Evolutionary conservation across 1,140 invertebrate genomes (phyloP).

Genomic region (Pseudoatta argentina): DNA sequence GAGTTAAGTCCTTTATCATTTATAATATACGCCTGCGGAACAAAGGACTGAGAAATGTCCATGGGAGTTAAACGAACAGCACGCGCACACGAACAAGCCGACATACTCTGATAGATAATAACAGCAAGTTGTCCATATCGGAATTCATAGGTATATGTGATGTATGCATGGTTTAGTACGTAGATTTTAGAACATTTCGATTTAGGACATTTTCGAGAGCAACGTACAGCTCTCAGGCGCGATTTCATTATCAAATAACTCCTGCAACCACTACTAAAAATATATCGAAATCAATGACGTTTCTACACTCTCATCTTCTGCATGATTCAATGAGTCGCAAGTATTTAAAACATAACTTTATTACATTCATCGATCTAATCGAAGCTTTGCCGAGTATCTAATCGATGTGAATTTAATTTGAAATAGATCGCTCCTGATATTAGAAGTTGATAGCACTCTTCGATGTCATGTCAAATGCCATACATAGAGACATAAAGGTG

Average conservation of each 20-base stretch:
- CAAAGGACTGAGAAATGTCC: constrained; percentile 44
- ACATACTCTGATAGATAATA: constrained; percentile 28
- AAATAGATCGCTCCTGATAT: constrained; percentile 37
- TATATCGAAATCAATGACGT: background rate
- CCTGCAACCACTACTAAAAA: background rate
- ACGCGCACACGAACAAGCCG: background rate
- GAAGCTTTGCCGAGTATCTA: background rate
- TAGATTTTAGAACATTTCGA: background rate
- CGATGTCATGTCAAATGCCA: constrained; percentile 28
- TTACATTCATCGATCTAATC: constrained; percentile 37
- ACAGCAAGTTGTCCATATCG: background rate
- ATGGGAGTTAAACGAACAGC: constrained; percentile 4
- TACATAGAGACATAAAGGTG: constrained; percentile 13
- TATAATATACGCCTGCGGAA: constrained; percentile 41
- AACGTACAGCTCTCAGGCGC: background rate
- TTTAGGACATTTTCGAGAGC: constrained; percentile 5
- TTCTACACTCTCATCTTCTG: background rate
- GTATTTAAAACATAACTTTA: constrained; percentile 12
- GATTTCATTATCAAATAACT: background rate
- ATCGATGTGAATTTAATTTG: constrained; percentile 32
- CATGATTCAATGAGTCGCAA: constrained; percentile 5
- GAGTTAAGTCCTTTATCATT: constrained; percentile 58
- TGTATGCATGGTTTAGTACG: background rate
- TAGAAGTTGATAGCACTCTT: constrained; percentile 42
- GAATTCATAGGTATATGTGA: background rate